Conservation (phyloP, 2,113 vertebrate genomes). For the Nerophis ophidion region DNA sequence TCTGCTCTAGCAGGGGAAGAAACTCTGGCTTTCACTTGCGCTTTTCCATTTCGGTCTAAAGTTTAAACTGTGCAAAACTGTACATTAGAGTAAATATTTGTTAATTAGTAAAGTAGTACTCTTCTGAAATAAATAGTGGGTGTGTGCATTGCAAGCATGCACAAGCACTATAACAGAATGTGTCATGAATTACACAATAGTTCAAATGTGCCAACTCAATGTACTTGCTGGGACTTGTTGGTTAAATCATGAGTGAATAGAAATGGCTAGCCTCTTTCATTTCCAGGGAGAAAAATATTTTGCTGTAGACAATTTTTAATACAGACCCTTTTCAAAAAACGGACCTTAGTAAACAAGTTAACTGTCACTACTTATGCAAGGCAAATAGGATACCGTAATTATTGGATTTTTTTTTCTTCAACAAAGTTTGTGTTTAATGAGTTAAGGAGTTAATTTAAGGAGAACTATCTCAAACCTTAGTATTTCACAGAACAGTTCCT, state of each 20-base stretch:
- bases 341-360: no score
- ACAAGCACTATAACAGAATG: constrained; percentile 10
- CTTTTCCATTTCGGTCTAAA: background rate
- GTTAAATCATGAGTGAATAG: background rate
- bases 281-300: constrained; percentile 1
- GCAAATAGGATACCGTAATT: no score
- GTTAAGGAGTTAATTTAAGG: background rate
- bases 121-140: constrained; percentile 2
- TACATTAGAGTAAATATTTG: background rate
- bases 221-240: constrained; percentile 32
- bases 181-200: constrained; percentile 27
- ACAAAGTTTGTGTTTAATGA: background rate
- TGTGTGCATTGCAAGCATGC: constrained; percentile 17
- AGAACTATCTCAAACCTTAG: background rate
- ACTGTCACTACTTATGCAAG: no score
- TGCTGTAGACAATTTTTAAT: background rate
- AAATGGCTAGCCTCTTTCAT: background rate
- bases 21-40: background rate
- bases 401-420: background rate
- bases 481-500: constrained; percentile 14
- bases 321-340: background rate
- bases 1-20: constrained; percentile 8
- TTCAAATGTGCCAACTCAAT: constrained; percentile 1
- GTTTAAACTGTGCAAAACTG: background rate
- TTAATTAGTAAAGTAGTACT: background rate